Base-by-base conservation (phyloP, 2,797 vertebrate species). In the Capromys pilorides region DNA sequence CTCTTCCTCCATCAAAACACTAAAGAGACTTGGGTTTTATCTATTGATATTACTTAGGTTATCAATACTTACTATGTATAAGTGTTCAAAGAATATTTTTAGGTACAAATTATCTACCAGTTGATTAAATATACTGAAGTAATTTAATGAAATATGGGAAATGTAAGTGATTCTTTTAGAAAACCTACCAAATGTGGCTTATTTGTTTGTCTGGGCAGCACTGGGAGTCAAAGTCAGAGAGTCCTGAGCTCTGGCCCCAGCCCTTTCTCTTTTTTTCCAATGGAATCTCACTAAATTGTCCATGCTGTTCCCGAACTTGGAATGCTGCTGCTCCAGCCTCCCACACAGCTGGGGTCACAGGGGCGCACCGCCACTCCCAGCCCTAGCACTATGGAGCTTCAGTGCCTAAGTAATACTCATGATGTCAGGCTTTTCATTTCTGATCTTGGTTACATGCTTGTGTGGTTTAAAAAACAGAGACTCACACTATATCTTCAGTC, bases 31-130 rank as follows among this genome's bases (percentile, higher is more conserved):
- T 41, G 54, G 18, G 16, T 66, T 6, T 57, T 67, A 66, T 21
- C 12, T 93, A 66, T 31, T 73, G 14, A 77, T 78, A 82, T 85
- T 66, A 26, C 28, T 78, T 77, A 66, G 33, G 31, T 67, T 57
- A 88, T 33, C 33, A 88, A 62, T 86, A 24, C 77, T n/a, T n/a
- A n/a, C n/a, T n/a, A n/a, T n/a, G 45, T 64, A 2, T 71, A 91
- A 77, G 54, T 77, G 75, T 67, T 80, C 21, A 83, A 18, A 54
- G 71, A 85, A 73, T 85, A 80, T 69, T 78, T 88, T 85, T 82
- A 71, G 14, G 71, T 22, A 54, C 14, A 28, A 75, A 14, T 78
- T 92, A 41, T 66, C 16, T 80, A 33, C 21, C 33, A 80, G 31
- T 6, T 67, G 41, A 71, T 69, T 69, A 51, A 79, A 86, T 22